Percentiles rank a stretch among this genome's conserved stretches.
phyloP scores from a whole-genome alignment of 2,888 invertebrate species.

The Vesta saturnalis region DNA sequence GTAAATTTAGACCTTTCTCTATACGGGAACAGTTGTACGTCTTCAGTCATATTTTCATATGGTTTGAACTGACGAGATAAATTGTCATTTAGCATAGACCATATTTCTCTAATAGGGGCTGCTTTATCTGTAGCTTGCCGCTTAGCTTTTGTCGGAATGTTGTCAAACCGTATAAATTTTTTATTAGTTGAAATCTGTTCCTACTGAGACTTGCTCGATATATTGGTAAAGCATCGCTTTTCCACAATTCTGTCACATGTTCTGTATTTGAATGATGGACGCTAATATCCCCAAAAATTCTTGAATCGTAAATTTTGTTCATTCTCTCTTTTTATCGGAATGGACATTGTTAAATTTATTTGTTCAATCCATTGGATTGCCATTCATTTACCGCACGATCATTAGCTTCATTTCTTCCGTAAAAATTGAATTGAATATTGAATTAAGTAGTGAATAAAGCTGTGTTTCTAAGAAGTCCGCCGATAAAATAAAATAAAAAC shows the following conservation, averaged over 20 bases:
- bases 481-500: background rate
- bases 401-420: background rate
- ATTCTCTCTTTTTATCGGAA: background rate
- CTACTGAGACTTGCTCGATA: constrained; percentile 2
- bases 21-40: constrained; percentile 18
- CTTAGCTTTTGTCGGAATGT: constrained; percentile 13
- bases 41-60: constrained; percentile 16
- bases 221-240: constrained; percentile 15
- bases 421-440: background rate
- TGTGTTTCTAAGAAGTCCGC: background rate
- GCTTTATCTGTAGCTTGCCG: constrained; percentile 19
- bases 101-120: constrained; percentile 21
- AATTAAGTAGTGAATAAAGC: background rate
- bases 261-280: constrained; percentile 17
- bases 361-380: background rate
- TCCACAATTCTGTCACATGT: constrained; percentile 19
- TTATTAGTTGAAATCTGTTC: constrained; percentile 10
- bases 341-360: background rate
- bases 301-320: background rate
- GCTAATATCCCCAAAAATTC: background rate
- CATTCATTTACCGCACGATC: background rate
- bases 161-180: constrained; percentile 25
- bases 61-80: constrained; percentile 10
- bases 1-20: constrained; percentile 17
- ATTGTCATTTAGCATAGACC: constrained; percentile 18